These are phyloP conservation scores for Rhombomys opimus DNA, from an alignment of 2,113 vertebrate genomes.

Conservation along the genomic window DNA sequence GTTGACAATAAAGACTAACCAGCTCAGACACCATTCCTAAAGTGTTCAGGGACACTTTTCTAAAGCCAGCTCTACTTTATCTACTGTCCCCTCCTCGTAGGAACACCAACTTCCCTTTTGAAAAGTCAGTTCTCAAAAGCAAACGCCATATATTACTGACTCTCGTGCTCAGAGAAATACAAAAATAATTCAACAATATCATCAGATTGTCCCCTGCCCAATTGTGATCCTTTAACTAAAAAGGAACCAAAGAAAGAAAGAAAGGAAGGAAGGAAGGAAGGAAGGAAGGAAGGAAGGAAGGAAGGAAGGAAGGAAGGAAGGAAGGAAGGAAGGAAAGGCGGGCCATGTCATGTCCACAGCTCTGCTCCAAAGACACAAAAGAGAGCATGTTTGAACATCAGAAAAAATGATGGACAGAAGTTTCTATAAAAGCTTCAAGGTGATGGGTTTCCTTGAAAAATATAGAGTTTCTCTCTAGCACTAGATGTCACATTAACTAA, in stretches of 20 bases:
- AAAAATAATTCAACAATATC: neutral
- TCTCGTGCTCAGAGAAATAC: neutral
- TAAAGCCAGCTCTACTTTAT: neutral
- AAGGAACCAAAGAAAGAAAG: neutral
- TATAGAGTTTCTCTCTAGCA: constrained; percentile 36
- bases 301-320: neutral
- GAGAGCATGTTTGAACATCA: neutral
- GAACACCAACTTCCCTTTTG: neutral
- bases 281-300: neutral
- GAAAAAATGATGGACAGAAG: constrained; percentile 18
- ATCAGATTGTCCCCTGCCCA: neutral
- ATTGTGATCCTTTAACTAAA: neutral
- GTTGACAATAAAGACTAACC: neutral
- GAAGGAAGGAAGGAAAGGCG: neutral
- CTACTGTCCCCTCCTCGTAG: neutral
- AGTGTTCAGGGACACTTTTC: neutral
- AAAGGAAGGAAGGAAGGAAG: too few relatives aligned
- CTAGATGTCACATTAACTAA: constrained; percentile 63
- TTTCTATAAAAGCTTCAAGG: constrained; percentile 1
- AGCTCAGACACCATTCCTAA: neutral
- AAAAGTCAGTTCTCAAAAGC: constrained; percentile 24
- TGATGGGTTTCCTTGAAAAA: constrained; percentile 23
- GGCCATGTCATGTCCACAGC: neutral
- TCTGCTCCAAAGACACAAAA: neutral
- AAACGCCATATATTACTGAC: neutral